These are phyloP conservation scores for Eurystomus gularis DNA, from an alignment of 2,113 vertebrate species.

Conservation along the genomic window DNA sequence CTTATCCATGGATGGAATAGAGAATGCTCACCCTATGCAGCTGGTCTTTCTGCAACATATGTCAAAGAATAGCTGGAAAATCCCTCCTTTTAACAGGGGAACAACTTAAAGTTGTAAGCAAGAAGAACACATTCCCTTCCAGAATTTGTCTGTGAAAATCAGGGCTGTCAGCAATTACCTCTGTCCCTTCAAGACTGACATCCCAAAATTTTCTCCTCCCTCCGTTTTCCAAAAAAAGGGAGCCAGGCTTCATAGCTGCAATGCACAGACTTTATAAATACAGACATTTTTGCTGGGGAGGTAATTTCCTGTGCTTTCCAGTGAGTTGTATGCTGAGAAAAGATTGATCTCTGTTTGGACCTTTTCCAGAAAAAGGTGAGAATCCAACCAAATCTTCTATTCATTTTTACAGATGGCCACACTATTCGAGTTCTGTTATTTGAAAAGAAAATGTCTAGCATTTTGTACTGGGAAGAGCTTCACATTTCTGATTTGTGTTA, in stretches of 20 bases:
- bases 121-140: not conserved
- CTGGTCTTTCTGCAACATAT: not conserved
- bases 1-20: not conserved
- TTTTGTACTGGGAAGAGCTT: not conserved
- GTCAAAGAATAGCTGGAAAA: constrained; percentile 14
- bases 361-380: constrained; percentile 1
- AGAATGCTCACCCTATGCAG: not conserved
- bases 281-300: not conserved
- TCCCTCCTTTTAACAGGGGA: not conserved
- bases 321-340: not conserved
- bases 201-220: not conserved
- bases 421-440: not conserved
- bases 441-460: not conserved
- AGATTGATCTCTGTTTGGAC: not conserved
- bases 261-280: not conserved
- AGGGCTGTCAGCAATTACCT: not conserved
- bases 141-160: not conserved
- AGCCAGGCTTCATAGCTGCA: not conserved
- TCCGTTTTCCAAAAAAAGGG: not conserved
- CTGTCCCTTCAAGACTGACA: not conserved
- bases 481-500: not conserved
- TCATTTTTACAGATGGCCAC: not conserved
- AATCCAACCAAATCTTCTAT: not conserved
- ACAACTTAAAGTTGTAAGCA: not conserved
- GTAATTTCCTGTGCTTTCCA: not conserved